Conservation (phyloP, 2,113 vertebrate genomes). For the Macrotis lagotis region DNA sequence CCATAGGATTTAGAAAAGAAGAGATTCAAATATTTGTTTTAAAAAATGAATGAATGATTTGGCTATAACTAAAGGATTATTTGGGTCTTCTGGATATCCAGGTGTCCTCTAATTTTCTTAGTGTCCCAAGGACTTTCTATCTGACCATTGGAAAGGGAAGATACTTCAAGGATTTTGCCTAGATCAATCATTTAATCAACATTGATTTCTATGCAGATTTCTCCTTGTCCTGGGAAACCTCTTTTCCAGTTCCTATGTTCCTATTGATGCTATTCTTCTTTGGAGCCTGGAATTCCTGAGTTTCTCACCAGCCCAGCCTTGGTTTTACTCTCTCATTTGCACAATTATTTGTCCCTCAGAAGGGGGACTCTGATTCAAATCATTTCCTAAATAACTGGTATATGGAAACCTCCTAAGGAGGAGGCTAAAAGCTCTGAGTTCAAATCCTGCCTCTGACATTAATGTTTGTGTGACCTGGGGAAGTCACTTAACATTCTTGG, state of each 20-base stretch:
- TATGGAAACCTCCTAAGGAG: neutral
- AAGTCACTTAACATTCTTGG: no score
- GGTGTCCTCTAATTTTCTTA: neutral
- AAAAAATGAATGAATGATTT: neutral
- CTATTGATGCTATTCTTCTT: no score
- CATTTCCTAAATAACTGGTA: neutral
- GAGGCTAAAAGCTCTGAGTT: neutral
- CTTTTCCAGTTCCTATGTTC: neutral
- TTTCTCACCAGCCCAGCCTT: neutral
- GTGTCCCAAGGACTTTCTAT: neutral
- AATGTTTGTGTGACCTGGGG: neutral
- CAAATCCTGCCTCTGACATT: neutral
- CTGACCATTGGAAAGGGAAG: neutral
- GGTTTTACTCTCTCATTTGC: neutral
- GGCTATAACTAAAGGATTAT: neutral
- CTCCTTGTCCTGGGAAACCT: neutral
- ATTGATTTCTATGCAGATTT: neutral
- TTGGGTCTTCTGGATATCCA: neutral
- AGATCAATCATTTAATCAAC: neutral
- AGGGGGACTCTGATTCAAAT: neutral
- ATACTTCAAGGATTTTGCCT: neutral
- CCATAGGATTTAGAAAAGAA: neutral
- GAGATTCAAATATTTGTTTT: neutral
- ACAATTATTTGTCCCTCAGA: neutral
- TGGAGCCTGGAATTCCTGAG: neutral